A percentile compares a stretch with the other conserved stretches of the same genome.
These are phyloP conservation scores for Busseola fusca DNA, from an alignment of 2,888 invertebrate genomes.

Conservation along the genomic window DNA sequence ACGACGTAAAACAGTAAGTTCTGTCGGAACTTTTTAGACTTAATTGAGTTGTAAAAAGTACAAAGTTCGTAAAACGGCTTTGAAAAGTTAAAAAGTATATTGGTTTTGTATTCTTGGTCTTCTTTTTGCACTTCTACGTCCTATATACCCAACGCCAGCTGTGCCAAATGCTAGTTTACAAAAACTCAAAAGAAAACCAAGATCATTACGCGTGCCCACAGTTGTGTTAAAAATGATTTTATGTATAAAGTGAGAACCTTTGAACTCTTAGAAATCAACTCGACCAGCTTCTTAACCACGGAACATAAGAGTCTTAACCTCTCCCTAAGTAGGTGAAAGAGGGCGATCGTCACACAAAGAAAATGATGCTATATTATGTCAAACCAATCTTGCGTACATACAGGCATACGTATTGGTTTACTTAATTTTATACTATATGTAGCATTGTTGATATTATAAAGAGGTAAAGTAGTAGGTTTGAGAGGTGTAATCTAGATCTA, in stretches of 20 bases:
- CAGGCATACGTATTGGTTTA: not conserved
- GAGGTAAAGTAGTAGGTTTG: no score
- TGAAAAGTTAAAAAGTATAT: not conserved
- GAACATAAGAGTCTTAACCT: slow-evolving; percentile 37
- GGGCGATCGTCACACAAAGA: not conserved
- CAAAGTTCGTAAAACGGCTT: not conserved
- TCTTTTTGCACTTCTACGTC: not conserved
- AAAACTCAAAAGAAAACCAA: not conserved
- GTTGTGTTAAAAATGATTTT: not conserved
- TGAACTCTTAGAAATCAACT: slow-evolving; percentile 19
- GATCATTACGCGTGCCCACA: not conserved
- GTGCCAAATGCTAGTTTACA: not conserved
- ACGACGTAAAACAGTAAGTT: slow-evolving; percentile 5
- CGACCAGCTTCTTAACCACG: slow-evolving; percentile 2
- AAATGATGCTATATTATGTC: not conserved
- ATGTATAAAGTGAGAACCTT: slow-evolving; percentile 6
- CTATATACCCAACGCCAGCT: not conserved
- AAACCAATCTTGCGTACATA: not conserved
- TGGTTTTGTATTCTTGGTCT: not conserved
- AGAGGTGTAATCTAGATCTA: no score
- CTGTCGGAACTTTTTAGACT: slow-evolving; percentile 1
- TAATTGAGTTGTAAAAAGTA: slow-evolving; percentile 9
- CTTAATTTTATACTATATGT: no score
- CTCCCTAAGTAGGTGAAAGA: not conserved
- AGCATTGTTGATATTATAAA: no score